Evolutionary conservation across 2,888 invertebrate species (phyloP).

Genomic region (Loripinus fragilis): DNA sequence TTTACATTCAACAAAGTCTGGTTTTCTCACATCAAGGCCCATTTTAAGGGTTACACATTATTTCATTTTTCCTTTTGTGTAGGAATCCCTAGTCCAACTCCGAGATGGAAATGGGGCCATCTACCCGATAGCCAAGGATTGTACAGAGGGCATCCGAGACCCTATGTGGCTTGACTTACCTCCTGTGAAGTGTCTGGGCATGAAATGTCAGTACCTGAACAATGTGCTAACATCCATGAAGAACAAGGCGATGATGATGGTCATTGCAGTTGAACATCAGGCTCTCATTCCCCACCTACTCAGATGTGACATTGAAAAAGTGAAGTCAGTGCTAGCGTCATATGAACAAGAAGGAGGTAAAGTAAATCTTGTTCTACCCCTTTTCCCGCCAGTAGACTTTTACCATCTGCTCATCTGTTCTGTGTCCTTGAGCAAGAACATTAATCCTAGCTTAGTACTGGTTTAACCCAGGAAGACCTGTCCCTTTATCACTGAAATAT

Average conservation of each 20-base stretch:
- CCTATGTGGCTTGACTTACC: conserved; percentile 96
- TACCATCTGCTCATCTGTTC: too few relatives aligned
- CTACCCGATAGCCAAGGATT: conserved; percentile 97
- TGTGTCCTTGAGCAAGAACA: too few relatives aligned
- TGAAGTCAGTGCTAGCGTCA: conserved; percentile 87
- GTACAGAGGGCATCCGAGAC: conserved; percentile 96
- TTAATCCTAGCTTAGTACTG: too few relatives aligned
- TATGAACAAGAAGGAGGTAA: conserved; percentile 78
- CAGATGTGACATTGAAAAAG: conserved; percentile 95
- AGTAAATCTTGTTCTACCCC: too few relatives aligned
- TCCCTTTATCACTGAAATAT: too few relatives aligned
- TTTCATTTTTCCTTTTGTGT: conserved; percentile 31
- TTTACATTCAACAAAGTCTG: too few relatives aligned
- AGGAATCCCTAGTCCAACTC: conserved; percentile 85
- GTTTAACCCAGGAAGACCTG: too few relatives aligned
- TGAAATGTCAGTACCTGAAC: conserved; percentile 68
- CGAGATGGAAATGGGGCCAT: conserved; percentile 97
- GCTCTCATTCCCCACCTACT: conserved; percentile 95
- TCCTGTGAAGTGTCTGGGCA: conserved; percentile 87
- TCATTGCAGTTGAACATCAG: conserved; percentile 79
- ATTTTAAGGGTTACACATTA: too few relatives aligned
- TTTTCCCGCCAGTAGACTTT: too few relatives aligned
- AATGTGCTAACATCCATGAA: conserved; percentile 72
- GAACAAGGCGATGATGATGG: conserved; percentile 77
- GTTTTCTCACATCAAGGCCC: too few relatives aligned